Evolutionary conservation across 2,113 vertebrate genomes (phyloP).

Genomic region (Rafetus swinhoei): DNA sequence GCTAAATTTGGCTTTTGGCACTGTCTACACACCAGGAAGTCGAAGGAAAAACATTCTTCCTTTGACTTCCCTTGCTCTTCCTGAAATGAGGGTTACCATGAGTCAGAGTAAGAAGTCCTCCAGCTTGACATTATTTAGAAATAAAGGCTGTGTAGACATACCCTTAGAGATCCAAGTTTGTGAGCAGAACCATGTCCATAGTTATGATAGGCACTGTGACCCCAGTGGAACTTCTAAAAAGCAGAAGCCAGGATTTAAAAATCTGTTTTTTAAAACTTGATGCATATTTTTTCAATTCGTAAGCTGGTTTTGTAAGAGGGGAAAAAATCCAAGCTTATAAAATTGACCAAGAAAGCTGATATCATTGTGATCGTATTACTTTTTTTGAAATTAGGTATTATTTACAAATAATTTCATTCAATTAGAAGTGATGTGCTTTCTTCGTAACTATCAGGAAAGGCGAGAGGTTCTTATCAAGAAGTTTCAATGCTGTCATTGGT

Average conservation of each 20-base stretch:
- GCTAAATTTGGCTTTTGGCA: no score
- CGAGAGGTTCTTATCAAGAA: neutral
- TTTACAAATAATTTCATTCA: neutral
- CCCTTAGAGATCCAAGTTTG: accelerated
- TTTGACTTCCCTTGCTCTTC: no score
- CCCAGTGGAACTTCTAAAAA: neutral
- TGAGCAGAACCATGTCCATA: neutral
- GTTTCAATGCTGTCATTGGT: neutral
- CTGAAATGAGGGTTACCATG: no score
- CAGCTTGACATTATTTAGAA: no score
- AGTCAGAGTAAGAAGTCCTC: no score
- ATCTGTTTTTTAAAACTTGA: neutral
- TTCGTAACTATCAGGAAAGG: neutral
- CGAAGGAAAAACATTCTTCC: no score
- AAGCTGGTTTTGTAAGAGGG: neutral
- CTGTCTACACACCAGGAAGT: no score
- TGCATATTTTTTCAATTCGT: accelerated
- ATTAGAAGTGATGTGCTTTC: neutral
- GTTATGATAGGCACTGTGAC: neutral
- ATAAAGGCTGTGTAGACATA: no score
- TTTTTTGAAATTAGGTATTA: neutral
- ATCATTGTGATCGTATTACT: neutral
- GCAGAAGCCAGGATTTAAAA: neutral
- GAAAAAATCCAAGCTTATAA: neutral
- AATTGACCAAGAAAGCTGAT: neutral